Evolutionary conservation across 2,113 vertebrate genomes (phyloP).

Genomic region (Scalopus aquaticus): DNA sequence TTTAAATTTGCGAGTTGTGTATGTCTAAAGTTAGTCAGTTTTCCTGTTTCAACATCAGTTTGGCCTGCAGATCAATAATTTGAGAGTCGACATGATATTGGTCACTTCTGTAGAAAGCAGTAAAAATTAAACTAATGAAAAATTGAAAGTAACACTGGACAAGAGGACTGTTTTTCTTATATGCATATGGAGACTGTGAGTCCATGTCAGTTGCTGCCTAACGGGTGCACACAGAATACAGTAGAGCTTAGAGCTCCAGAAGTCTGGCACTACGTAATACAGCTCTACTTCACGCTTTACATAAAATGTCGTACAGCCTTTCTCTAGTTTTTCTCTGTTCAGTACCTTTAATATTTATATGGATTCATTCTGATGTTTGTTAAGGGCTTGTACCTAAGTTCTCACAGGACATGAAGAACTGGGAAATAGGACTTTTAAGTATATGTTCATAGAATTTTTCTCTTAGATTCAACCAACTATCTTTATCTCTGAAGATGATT

Average conservation of each 20-base stretch:
- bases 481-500: not conserved
- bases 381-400: not conserved
- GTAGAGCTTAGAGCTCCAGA: not conserved
- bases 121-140: constrained; percentile 23
- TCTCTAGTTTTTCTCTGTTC: not conserved
- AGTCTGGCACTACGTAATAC: not conserved
- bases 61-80: constrained; percentile 48
- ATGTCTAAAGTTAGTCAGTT: constrained; percentile 64
- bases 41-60: constrained; percentile 63
- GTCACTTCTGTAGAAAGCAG: constrained; percentile 39
- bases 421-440: not conserved
- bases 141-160: not conserved
- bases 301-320: not conserved
- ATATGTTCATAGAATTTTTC: not conserved
- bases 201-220: constrained; percentile 9
- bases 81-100: not conserved
- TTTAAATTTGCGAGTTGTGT: constrained; percentile 59
- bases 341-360: not conserved
- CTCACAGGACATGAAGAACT: not conserved
- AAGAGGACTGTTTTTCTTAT: not conserved
- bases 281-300: not conserved
- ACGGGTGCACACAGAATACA: not conserved
- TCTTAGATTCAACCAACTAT: not conserved
- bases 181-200: not conserved
- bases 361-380: not conserved